Evolutionary conservation across 2,888 invertebrate species (phyloP), one percentile per base, ranked within the genome.

Genomic region (Macrosoma leucophasiata): DNA sequence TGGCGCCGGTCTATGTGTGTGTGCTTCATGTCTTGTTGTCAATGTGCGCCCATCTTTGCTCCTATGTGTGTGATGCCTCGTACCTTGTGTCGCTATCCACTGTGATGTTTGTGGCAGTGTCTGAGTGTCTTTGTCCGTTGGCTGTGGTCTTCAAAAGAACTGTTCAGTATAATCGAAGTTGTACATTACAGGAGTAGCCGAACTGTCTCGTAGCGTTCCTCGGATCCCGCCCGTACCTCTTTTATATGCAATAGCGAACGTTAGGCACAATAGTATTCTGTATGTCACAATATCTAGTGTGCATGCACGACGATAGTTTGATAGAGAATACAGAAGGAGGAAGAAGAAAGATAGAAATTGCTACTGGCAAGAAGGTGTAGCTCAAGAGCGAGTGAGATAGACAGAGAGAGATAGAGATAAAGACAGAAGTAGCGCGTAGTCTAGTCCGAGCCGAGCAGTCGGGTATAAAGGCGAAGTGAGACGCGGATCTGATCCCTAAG

Each of bases 241-340:
- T 63, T 56, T 58, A 66, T 62, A 72, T n/a, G 74, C 75, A 67
- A 62, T 76, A 76, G 79, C 81, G 72, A 69, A 76, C 67, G 68
- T 75, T 63, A 74, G 70, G 69, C 76, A 72, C 62, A 67, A 73
- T 71, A 75, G 71, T 76, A 72, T 74, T 76, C 52, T 75, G 75
- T 76, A 73, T 82, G 82, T 81, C 73, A 79, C 78, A 81, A 78
- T 82, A 82, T 77, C 84, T 84, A 84, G 84, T 84, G 84, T 84
- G 67, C 84, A 84, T 84, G 84, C 84, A 84, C 82, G 77, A 78
- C 75, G 76, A 74, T 58, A 78, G 77, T 71, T 63, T 65, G 75
- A 78, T 76, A 81, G 71, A 76, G 71, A 66, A 70, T 75, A 82
- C 73, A 64, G 77, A 82, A 79, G 78, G 77, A 71, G 69, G 72